These are phyloP conservation scores for Acleris holmiana DNA, from an alignment of 2,888 invertebrate genomes.

Conservation along the genomic window DNA sequence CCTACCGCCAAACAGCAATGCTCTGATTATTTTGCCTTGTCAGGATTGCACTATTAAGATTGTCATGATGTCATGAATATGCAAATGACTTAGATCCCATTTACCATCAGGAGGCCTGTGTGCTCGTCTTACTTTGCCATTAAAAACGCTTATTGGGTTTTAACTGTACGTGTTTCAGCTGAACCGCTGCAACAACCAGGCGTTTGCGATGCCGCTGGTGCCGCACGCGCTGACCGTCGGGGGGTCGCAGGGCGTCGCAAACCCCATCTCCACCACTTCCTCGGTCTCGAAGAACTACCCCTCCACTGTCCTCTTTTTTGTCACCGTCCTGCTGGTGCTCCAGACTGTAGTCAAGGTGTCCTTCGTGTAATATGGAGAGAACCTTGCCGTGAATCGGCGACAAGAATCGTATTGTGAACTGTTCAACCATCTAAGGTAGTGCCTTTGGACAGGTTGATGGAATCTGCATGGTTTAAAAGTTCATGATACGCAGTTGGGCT, in stretches of 20 bases:
- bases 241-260: conserved; percentile 52
- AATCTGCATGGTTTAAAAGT: background rate
- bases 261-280: too few species aligned
- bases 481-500: background rate
- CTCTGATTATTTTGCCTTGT: too few species aligned
- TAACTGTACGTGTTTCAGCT: conserved; percentile 51
- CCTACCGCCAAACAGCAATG: too few species aligned
- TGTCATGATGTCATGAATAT: too few species aligned
- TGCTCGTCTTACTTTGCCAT: too few species aligned
- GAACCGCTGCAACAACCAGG: conserved; percentile 74
- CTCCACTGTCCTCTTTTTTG: conserved; percentile 65
- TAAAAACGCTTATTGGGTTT: too few species aligned
- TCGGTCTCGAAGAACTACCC: conserved; percentile 10
- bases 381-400: background rate
- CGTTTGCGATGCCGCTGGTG: conserved; percentile 62
- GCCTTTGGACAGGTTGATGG: too few species aligned
- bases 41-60: too few species aligned
- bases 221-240: conserved; percentile 40
- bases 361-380: conserved; percentile 51
- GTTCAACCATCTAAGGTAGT: too few species aligned
- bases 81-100: too few species aligned
- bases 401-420: too few species aligned
- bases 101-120: too few species aligned
- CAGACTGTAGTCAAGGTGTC: conserved; percentile 75
- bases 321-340: conserved; percentile 68